phyloP scores from a whole-genome alignment of 2,888 invertebrate genomes.

The Acanthosepion pharaonis region DNA sequence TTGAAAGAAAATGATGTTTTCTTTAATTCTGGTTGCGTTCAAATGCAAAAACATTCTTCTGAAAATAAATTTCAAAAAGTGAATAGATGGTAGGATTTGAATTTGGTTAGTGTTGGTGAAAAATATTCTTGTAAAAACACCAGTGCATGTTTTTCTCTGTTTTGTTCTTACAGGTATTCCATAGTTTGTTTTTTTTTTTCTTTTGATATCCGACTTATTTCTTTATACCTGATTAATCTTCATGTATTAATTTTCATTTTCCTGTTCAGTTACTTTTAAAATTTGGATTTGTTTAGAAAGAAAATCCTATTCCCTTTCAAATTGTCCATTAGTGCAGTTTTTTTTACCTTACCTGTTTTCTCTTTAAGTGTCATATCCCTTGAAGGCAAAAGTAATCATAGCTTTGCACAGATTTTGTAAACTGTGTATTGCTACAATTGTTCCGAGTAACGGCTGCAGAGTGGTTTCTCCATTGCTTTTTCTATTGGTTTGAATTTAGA shows the following conservation, averaged over 20 bases:
- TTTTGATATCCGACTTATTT: not conserved
- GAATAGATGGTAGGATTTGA: not conserved
- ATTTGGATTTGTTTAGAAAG: not conserved
- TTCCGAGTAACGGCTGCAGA: too few relatives aligned
- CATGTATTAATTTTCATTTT: not conserved
- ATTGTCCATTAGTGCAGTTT: not conserved
- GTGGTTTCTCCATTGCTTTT: too few relatives aligned
- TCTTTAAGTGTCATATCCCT: too few relatives aligned
- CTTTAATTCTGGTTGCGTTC: not conserved
- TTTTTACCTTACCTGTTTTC: not conserved
- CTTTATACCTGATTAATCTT: not conserved
- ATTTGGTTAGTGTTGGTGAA: not conserved
- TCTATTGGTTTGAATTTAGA: too few relatives aligned
- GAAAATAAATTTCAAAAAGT: not conserved
- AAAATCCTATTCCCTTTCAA: not conserved
- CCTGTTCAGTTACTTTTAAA: not conserved
- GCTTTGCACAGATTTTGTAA: too few relatives aligned
- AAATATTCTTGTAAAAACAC: not conserved
- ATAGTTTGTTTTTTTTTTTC: too few relatives aligned
- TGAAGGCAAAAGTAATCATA: too few relatives aligned
- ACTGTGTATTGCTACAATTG: too few relatives aligned
- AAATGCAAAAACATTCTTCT: not conserved
- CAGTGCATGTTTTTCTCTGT: not conserved
- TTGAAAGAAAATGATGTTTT: not conserved
- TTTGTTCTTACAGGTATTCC: not conserved